Base-by-base conservation (phyloP, 2,797 vertebrate species). In the Malacoctenus gilli region DNA sequence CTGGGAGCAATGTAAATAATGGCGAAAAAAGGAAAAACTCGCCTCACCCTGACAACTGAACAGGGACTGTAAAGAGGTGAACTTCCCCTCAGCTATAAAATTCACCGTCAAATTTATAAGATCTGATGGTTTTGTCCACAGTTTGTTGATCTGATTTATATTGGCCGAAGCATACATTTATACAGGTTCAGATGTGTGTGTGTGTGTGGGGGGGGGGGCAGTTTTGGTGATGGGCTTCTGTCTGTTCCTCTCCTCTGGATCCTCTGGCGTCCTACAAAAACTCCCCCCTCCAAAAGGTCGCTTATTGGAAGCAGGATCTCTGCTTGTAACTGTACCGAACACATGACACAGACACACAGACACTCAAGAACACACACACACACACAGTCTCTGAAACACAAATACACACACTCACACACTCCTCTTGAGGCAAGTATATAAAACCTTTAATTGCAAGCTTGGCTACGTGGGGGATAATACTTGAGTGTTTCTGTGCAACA, bases 251-350 rank as follows among this genome's bases (percentile, higher is more conserved):
- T 59, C 60, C 74, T 71, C 47, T 1, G 48, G 38, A 52, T 53
- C 82, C 83, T 68, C 75, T 42, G 51, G 72, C 77, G 84, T 77
- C 77, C 68, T 68, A 60, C 70, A 80, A 83, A 82, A 68, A 9
- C 6, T 28, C 9, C 5, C 9, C 59, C 64, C 41, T 23, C 25
- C 2, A 25, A 53, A 60, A 68, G 51, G n/a, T n/a, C 68, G 77
- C 49, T 53, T 28, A 37, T 69, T 44, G 52, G 68, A 79, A 48
- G 61, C 63, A 50, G 41, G 52, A 49, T 60, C 57, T 44, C 56
- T 34, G 41, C 65, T 39, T 37, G 50, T 68, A 63, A 37, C 70
- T 56, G 14, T 57, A 50, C 57, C 11, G 10, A 71, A 66, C 59
- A 18, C 72, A 72, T 65, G 32, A 55, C 28, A 32, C 30, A 32